Evolutionary conservation across 2,113 vertebrate species (phyloP), one percentile per base, ranked within the genome.

Genomic region (Apodemus speciosus): DNA sequence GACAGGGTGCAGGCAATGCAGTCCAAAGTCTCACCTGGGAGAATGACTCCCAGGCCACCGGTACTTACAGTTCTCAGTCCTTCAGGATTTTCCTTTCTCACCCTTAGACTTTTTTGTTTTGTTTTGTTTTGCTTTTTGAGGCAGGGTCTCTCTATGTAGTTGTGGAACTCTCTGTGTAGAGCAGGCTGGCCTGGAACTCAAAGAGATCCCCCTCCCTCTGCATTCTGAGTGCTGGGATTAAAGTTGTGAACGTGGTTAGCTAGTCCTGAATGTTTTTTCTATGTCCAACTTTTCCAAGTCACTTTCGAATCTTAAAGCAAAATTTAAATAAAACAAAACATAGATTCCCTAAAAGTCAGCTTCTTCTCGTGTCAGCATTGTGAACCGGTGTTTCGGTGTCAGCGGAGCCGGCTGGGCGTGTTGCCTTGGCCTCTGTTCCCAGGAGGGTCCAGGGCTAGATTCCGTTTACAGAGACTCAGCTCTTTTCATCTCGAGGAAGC

Each of bases 401-500:
- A 49, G 88, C 25, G 43, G 90, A 95, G 95, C 97, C 92, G 46
- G 76, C 20, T 53, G 2, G 84, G 96, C 90, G 95, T 68, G 95
- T 91, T 95, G 56, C 93, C 91, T 83, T 35, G 73, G 97, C 75
- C 79, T 94, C 25, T 0, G 51, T 68, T 97, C 93, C 94, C 91
- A 91, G 71, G 94, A 66, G 91, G 95, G 96, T 94, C 88, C 88
- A 73, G 77, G 95, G 58, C 95, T 89, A 91, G 94, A 97, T 97
- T 97, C 97, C 97, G 98, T 98, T 98, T 98, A 90, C 96, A 93
- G 97, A 40, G 68, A 95, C 58, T 62, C 7, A 51, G 97, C 94
- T 71, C 97, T 97, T 98, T 97, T 98, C 97, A 97, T 98, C 97
- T 98, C 66, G 95, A 98, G 98, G 98, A 98, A 98, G 92, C 97